Evolutionary conservation across 2,113 vertebrate genomes (phyloP), one percentile per base, ranked within the genome.

Genomic region (Cebidichthys violaceus): DNA sequence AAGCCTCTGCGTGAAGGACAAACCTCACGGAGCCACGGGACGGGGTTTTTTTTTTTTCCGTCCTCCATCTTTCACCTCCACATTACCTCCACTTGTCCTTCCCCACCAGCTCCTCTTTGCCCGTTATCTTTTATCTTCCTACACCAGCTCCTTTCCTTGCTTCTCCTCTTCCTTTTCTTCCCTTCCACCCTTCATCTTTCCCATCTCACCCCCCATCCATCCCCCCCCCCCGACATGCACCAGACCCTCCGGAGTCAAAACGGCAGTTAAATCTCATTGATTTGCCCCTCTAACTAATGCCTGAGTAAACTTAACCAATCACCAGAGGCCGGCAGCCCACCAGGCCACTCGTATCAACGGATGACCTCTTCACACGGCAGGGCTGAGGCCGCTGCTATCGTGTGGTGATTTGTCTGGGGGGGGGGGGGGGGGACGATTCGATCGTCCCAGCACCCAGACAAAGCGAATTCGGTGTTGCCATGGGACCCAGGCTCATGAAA

Each of bases 251-350:
- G 65, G 68, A 64, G 78, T 79, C 79, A 81, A 82, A 85, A 22
- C 17, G 61, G 65, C 82, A 84, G 82, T 82, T 87, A 83, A 88
- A 84, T 77, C 70, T 69, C 70, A 93, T 90, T 88, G 90, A 94
- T 91, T 75, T 64, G 27, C 39, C 47, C 70, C 82, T 88, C 55
- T 80, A 91, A 93, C 83, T 94, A 91, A 93, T 92, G 90, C 90
- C 88, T 90, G 89, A 93, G 86, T 92, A 92, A 93, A 93, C 82
- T 81, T 85, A 85, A 86, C 75, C 84, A 81, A 84, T 91, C 88
- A 90, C 86, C 87, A 82, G 76, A 86, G 90, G 80, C 68, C 86
- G 87, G 81, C 90, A 80, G 82, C 90, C 86, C 88, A 85, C 69
- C 90, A 89, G 67, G 22, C 85, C 70, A 82, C 89, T 91, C 86